These are phyloP conservation scores for Strigamia transsilvanica DNA, from an alignment of 2,888 invertebrate genomes.

Conservation along the genomic window DNA sequence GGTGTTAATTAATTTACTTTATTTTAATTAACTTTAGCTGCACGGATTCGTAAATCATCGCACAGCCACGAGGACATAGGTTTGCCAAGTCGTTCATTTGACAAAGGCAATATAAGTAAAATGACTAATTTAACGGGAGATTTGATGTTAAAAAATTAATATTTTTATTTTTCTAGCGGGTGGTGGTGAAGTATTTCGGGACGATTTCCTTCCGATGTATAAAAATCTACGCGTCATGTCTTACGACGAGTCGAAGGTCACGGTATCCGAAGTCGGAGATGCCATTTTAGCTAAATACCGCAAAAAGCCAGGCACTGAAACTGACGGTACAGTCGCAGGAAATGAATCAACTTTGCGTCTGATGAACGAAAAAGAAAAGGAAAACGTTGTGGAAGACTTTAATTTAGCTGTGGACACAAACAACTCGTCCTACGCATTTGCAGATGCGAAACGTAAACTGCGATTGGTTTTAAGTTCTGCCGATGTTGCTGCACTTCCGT, in stretches of 20 bases:
- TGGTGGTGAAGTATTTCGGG: conserved; percentile 50
- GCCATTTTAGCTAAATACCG: conserved; percentile 96
- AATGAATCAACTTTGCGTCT: conserved; percentile 52
- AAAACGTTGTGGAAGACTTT: conserved; percentile 65
- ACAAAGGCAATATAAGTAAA: conserved; percentile 29
- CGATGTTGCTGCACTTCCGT: conserved; percentile 66
- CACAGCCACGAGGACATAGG: conserved; percentile 48
- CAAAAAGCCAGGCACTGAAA: conserved; percentile 58
- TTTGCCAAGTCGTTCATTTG: conserved; percentile 27
- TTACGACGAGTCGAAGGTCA: conserved; percentile 70
- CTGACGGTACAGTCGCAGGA: conserved; percentile 59
- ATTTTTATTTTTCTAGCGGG: not conserved
- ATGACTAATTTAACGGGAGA: not conserved
- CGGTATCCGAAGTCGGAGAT: conserved; percentile 80
- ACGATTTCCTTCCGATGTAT: conserved; percentile 31
- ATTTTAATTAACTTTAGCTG: conserved; percentile 61
- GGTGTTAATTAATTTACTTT: not conserved
- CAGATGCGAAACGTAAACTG: conserved; percentile 84
- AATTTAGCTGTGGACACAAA: conserved; percentile 68
- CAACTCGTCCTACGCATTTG: conserved; percentile 71
- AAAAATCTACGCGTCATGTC: conserved; percentile 48
- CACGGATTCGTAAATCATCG: conserved; percentile 69
- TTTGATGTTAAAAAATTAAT: not conserved
- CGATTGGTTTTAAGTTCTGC: conserved; percentile 89
- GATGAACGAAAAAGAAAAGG: conserved; percentile 58